A percentile compares a stretch with the other conserved stretches of the same genome.
These are phyloP conservation scores for Nymphalis polychloros DNA, from an alignment of 2,888 invertebrate genomes.

Conservation along the genomic window DNA sequence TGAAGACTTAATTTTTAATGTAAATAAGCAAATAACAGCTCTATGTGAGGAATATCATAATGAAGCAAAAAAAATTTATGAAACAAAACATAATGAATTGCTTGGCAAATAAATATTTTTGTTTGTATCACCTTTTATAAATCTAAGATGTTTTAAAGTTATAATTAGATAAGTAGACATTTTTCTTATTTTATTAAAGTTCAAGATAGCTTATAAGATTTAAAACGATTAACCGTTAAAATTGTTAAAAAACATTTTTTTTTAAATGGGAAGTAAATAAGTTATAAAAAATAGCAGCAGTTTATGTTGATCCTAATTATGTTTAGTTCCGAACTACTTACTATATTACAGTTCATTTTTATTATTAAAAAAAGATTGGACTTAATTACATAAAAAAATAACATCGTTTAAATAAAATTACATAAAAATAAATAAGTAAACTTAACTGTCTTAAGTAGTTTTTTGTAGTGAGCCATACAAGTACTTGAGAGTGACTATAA, in stretches of 20 bases:
- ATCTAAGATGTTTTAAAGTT: neutral
- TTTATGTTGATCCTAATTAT: neutral
- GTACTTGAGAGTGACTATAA: too few relatives aligned
- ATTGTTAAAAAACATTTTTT: neutral
- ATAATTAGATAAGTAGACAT: neutral
- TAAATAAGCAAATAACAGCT: constrained; percentile 86
- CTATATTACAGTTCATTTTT: too few relatives aligned
- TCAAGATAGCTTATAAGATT: neutral
- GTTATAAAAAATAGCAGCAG: neutral
- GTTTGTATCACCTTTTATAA: neutral
- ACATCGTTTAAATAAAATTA: too few relatives aligned
- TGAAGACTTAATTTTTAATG: constrained; percentile 85
- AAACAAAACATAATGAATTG: constrained; percentile 89
- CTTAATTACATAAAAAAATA: too few relatives aligned
- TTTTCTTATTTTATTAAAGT: neutral
- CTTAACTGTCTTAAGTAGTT: too few relatives aligned
- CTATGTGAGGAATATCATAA: constrained; percentile 85
- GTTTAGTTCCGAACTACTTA: too few relatives aligned
- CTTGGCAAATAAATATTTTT: constrained; percentile 74
- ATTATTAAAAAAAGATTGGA: too few relatives aligned
- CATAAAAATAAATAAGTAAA: too few relatives aligned
- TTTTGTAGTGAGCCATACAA: too few relatives aligned
- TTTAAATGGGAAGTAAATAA: neutral
- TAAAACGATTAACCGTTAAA: neutral
- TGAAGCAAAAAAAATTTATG: constrained; percentile 71